Percentiles rank a stretch among this genome's conserved stretches.
These are phyloP conservation scores for Uria lomvia DNA, from an alignment of 2,113 vertebrate species.

Conservation along the genomic window DNA sequence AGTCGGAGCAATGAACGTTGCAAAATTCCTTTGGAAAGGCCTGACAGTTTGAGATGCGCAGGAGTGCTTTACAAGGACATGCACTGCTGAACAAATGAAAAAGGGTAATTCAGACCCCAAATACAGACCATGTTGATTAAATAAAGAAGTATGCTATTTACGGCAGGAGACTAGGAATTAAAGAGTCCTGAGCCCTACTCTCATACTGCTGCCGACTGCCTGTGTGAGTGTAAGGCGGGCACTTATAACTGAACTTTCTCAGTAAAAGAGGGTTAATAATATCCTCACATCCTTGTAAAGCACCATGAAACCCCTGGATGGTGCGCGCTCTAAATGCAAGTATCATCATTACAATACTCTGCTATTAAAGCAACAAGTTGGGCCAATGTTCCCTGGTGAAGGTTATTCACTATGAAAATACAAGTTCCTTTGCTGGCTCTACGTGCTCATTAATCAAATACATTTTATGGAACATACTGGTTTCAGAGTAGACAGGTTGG, in stretches of 20 bases:
- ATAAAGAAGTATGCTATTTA: background rate
- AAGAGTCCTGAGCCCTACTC: background rate
- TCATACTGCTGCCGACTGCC: background rate
- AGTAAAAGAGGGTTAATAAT: conserved; percentile 11
- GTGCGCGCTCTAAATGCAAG: background rate
- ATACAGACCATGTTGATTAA: conserved; percentile 8
- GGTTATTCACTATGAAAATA: conserved; percentile 9
- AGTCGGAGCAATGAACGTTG: background rate
- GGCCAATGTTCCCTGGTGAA: conserved; percentile 10
- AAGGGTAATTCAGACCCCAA: background rate
- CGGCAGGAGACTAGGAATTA: background rate
- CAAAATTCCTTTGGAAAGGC: background rate
- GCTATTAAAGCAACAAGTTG: conserved; percentile 5
- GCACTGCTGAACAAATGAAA: background rate
- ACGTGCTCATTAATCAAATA: background rate
- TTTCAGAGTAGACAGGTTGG: background rate
- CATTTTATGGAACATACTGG: background rate
- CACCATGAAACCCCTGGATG: background rate
- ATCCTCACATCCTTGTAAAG: background rate
- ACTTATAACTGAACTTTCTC: background rate
- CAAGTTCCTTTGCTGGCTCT: background rate
- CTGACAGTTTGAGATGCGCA: background rate
- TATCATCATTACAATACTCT: background rate
- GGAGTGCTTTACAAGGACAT: background rate
- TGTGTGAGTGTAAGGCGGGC: background rate